Conservation (phyloP, 2,888 invertebrate species). For the Agapostemon virescens region DNA sequence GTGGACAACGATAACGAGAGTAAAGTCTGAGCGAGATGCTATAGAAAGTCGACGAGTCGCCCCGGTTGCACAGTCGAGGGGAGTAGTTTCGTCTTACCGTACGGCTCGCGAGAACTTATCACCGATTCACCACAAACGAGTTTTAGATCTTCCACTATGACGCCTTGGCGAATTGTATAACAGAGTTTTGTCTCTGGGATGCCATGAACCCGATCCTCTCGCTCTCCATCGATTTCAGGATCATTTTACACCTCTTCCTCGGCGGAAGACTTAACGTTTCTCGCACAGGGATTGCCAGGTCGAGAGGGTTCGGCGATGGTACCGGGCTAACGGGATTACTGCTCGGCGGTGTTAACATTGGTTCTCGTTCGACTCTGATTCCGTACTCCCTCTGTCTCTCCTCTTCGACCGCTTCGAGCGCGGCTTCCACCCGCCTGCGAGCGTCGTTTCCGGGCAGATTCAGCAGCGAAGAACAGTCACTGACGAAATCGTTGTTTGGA, state of each 20-base stretch:
- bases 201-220: constrained; percentile 75
- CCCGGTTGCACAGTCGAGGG: neutral
- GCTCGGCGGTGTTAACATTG: constrained; percentile 83
- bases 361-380: constrained; percentile 67
- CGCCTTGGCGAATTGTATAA: constrained; percentile 92
- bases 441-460: constrained; percentile 82
- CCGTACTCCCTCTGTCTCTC: constrained; percentile 74
- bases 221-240: constrained; percentile 85
- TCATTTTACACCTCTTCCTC: constrained; percentile 90
- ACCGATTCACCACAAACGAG: constrained; percentile 15
- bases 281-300: constrained; percentile 81
- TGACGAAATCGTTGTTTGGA: constrained; percentile 40
- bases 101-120: constrained; percentile 13
- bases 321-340: constrained; percentile 83
- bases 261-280: constrained; percentile 87
- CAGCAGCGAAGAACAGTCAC: constrained; percentile 70
- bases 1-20: neutral
- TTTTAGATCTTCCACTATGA: constrained; percentile 56
- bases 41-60: neutral
- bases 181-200: constrained; percentile 84
- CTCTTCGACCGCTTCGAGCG: constrained; percentile 82
- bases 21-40: neutral
- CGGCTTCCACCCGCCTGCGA: constrained; percentile 85
- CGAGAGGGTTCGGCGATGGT: constrained; percentile 83
- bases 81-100: constrained; percentile 16